Conservation (phyloP, 2,113 vertebrate species). For the Sapajus apella region DNA sequence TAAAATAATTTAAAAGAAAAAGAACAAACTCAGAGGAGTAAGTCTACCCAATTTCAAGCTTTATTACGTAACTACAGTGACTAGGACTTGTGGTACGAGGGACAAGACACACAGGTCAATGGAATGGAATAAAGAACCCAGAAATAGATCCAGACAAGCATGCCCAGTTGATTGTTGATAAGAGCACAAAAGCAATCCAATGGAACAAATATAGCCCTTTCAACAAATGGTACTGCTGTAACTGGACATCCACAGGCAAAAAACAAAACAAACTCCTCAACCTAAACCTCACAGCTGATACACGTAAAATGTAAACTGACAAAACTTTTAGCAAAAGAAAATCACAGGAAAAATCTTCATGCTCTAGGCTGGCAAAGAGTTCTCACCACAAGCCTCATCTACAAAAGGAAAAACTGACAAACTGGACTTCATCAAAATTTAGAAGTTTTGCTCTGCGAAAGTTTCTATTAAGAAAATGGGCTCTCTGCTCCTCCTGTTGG, state of each 20-base stretch:
- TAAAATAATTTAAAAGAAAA: not conserved
- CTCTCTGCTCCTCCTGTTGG: too few species aligned
- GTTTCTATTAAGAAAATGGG: not conserved
- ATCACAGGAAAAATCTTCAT: not conserved
- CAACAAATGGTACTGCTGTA: not conserved
- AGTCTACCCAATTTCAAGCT: not conserved
- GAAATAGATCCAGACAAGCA: not conserved
- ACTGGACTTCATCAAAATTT: not conserved
- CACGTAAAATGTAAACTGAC: fast-evolving
- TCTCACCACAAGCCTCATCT: not conserved
- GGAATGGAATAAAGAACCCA: not conserved
- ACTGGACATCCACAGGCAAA: too few species aligned
- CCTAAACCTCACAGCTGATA: not conserved
- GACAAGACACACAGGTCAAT: not conserved
- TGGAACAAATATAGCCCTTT: not conserved
- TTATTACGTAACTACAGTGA: not conserved
- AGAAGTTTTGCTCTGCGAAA: not conserved
- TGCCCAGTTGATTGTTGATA: not conserved
- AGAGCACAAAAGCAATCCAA: not conserved
- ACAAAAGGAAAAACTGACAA: not conserved
- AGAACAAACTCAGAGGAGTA: not conserved
- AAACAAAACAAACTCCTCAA: not conserved
- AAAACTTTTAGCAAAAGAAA: not conserved
- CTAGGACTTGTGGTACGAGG: fast-evolving
- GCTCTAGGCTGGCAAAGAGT: not conserved